Percentiles rank a stretch among this genome's conserved stretches.
phyloP scores from a whole-genome alignment of 64 coral and sea anemone genomes.

The Anthopleura sola region DNA sequence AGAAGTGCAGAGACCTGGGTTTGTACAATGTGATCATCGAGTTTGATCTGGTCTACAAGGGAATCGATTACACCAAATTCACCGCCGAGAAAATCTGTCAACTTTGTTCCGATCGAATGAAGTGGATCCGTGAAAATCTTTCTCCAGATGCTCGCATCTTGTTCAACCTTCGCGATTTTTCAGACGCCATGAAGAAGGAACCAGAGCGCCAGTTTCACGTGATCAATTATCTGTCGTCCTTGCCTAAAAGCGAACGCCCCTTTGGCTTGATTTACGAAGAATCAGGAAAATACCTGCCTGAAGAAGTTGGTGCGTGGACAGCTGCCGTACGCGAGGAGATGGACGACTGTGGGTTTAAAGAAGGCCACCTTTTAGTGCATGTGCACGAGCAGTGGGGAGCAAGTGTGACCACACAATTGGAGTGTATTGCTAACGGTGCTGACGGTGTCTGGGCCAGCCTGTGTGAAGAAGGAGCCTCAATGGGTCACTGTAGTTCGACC shows the following conservation, averaged over 20 bases:
- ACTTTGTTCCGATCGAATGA: constrained; percentile 37
- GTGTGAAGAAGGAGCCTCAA: constrained; percentile 59
- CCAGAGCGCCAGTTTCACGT: constrained; percentile 29
- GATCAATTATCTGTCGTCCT: constrained; percentile 16
- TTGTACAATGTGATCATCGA: constrained; percentile 56
- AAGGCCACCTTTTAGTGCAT: constrained; percentile 71
- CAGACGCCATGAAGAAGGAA: constrained; percentile 28
- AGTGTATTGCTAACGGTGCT: constrained; percentile 56
- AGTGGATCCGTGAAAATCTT: constrained; percentile 43
- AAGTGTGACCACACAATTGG: constrained; percentile 49
- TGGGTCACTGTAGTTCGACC: constrained; percentile 63
- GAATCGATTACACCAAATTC: constrained; percentile 65
- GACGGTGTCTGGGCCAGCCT: constrained; percentile 80
- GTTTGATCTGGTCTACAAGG: constrained; percentile 47
- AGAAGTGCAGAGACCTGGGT: constrained; percentile 53
- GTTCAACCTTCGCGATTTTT: constrained; percentile 43
- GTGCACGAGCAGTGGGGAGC: constrained; percentile 71
- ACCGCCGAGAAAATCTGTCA: constrained; percentile 28
- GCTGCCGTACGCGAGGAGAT: constrained; percentile 55
- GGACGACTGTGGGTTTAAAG: constrained; percentile 58
- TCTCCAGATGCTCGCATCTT: constrained; percentile 31
- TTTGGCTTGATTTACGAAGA: constrained; percentile 39
- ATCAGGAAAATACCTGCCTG: constrained; percentile 63
- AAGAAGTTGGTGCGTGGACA: constrained; percentile 64
- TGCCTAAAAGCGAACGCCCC: constrained; percentile 33